Evolutionary conservation across 2,888 invertebrate genomes (phyloP), one percentile per base, ranked within the genome.

Genomic region (Clusia tigrina): DNA sequence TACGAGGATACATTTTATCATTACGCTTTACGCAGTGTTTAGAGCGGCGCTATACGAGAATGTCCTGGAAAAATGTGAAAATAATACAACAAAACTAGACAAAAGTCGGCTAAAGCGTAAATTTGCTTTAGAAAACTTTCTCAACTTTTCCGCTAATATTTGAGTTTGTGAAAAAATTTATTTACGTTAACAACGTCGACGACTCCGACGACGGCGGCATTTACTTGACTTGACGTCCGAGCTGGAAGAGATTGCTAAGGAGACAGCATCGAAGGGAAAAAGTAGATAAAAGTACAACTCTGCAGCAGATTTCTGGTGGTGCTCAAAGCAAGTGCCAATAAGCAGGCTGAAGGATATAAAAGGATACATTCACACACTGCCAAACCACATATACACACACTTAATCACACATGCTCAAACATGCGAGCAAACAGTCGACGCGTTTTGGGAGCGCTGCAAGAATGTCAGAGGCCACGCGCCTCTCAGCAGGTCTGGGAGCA

Each of bases 71-170:
- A 48, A 48, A 22, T 9, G 15, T 18, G 22, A 20, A 48, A 20
- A 48, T 12, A 42, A 6, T 6, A 42, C 24, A 22, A n/a, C n/a
- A n/a, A n/a, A n/a, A n/a, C n/a, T n/a, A n/a, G 46, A 60, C 25
- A 54, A 17, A 20, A 58, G 48, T 20, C 24, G 26, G 53, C 26
- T 20, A 52, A 70, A 77, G 74, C 71, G 73, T 69, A 74, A 78
- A 78, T 78, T 77, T 78, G 78, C 75, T 72, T 74, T 73, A 67
- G 75, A 75, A 75, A 78, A 78, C 73, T 78, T 78, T 78, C 71
- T 71, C 74, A 78, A 78, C 77, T 78, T 78, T 78, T 78, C 76
- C 78, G 79, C 79, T 76, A 78, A 78, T 78, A 78, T 78, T 78
- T 78, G 78, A 75, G 72, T n/a, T 78, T 77, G 73, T 71, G 69